Evolutionary conservation across 2,113 vertebrate species (phyloP), one percentile per base, ranked within the genome.

Genomic region (Synodontis membranacea): DNA sequence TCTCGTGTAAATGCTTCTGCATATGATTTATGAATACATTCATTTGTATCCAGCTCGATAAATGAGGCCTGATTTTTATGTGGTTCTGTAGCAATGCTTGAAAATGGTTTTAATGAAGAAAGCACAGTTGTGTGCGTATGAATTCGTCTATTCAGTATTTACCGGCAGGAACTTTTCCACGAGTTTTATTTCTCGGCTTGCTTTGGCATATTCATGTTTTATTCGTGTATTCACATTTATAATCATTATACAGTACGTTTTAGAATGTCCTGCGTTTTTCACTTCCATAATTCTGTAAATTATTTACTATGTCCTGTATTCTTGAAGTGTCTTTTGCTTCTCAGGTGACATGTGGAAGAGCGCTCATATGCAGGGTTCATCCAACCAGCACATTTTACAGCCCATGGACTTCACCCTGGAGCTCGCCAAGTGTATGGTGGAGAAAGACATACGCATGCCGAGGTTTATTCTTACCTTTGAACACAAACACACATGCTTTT

Each of bases 341-440:
- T 17, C 90, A 99, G 98, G 96, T 68, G 96, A 98, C 87, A 92
- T 94, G 81, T 99, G 98, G 98, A 96, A 96, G 89, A 90, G 92
- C 1, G 96, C 96, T 68, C 95, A 96, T 78, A 94, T 94, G 82
- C 95, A 97, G 72, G 94, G 90, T 15, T 95, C 96, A 0, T 98
- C 97, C 0, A 46, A 94, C 25, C 93, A 97, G 81, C 98, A 99
- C 87, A 87, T 99, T 86, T 92, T 99, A 21, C 97, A 96, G 54
- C 98, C 97, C 0, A 95, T 99, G 96, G 97, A 99, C 92, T 94
- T 99, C 90, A 95, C 95, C 0, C 85, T 99, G 7, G 96, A 97
- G 85, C 82, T 99, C 88, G 96, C 96, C 83, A 98, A 98, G 91
- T 97, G 97, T 0, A 96, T 99, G 97, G 96, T 99, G 87, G 97